A percentile compares a stretch with the other conserved stretches of the same genome.
phyloP scores from a whole-genome alignment of 64 coral and sea anemone genomes.

The Actinia tenebrosa region DNA sequence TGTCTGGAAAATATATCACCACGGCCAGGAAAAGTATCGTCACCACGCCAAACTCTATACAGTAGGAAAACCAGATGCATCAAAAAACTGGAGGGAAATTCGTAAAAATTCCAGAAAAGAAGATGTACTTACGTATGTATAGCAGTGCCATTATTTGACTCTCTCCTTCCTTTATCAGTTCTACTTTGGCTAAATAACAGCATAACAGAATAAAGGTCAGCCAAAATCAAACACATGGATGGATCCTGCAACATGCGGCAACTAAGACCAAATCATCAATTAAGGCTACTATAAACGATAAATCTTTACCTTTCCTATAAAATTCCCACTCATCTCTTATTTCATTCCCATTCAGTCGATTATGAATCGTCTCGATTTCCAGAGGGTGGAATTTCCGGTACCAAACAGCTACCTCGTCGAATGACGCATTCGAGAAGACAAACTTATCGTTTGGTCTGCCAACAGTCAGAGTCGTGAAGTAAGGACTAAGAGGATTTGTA shows the following conservation, averaged over 20 bases:
- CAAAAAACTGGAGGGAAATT: background rate
- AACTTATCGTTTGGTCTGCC: conserved; percentile 81
- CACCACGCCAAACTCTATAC: conserved; percentile 78
- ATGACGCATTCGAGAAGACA: conserved; percentile 57
- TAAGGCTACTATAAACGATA: background rate
- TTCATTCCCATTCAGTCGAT: conserved; percentile 45
- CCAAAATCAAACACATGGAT: background rate
- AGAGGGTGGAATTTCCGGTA: conserved; percentile 51
- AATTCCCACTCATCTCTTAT: conserved; percentile 32
- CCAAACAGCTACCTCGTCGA: conserved; percentile 91
- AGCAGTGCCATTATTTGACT: conserved; percentile 84
- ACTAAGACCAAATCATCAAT: background rate
- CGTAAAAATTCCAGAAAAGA: background rate
- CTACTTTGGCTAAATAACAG: conserved; percentile 66
- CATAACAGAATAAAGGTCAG: background rate
- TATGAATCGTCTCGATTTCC: conserved; percentile 68
- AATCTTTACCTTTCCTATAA: conserved; percentile 56
- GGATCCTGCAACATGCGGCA: background rate
- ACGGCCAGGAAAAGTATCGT: conserved; percentile 73
- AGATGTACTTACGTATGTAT: conserved; percentile 63
- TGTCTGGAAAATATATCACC: conserved; percentile 88
- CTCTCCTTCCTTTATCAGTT: conserved; percentile 56
- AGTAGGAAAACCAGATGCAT: background rate
- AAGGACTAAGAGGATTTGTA: conserved; percentile 29
- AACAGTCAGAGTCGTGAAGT: conserved; percentile 62